Conservation (phyloP, 2,113 vertebrate genomes). For the Quiscalus mexicanus region DNA sequence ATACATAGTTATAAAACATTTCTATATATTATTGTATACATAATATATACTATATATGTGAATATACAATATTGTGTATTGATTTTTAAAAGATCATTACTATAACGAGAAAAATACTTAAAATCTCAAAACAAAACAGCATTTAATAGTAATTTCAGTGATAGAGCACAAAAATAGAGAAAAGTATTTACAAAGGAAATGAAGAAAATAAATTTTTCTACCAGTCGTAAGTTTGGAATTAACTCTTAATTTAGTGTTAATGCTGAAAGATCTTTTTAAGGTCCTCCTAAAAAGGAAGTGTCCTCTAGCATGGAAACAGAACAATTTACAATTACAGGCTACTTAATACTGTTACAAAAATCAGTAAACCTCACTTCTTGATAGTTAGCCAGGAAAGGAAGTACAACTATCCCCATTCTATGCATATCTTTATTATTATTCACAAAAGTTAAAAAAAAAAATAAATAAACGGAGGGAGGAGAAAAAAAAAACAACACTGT, state of each 20-base stretch:
- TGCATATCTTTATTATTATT: neutral
- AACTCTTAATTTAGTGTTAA: neutral
- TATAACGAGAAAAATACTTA: neutral
- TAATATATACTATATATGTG: neutral
- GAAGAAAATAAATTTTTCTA: neutral
- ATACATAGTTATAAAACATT: neutral
- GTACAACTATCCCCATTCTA: neutral
- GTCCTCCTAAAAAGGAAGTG: neutral
- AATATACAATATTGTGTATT: neutral
- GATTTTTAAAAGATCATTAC: neutral
- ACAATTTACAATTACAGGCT: neutral
- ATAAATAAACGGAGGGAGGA: rapidly evolving
- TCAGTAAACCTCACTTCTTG: neutral
- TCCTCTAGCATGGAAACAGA: neutral
- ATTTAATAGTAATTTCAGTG: neutral
- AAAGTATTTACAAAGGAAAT: neutral
- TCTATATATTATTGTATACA: neutral
- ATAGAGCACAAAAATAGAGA: neutral
- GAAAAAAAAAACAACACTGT: rapidly evolving
- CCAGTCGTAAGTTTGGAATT: neutral
- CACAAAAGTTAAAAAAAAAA: neutral
- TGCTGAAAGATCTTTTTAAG: neutral
- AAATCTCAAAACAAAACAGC: neutral
- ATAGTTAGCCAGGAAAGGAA: neutral
- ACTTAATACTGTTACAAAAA: neutral